Conservation (phyloP, 2,888 invertebrate genomes). For the Drosophila niveifrons region DNA sequence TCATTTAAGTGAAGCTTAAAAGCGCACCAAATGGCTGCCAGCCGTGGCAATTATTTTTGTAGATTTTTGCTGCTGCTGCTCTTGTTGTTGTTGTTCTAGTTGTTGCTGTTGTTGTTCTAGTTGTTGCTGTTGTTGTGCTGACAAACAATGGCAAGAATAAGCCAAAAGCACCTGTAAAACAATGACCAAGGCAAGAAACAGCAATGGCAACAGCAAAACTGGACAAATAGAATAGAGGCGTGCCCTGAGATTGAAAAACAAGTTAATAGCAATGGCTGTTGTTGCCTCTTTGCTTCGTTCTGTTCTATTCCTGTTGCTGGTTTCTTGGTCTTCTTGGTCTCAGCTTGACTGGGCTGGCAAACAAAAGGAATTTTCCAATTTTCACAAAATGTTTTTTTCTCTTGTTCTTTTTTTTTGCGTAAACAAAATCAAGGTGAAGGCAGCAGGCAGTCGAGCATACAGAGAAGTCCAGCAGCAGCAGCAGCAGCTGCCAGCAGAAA, state of each 20-base stretch:
- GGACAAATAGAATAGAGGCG: conserved; percentile 66
- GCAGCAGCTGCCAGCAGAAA: conserved; percentile 5
- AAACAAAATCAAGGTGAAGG: conserved; percentile 67
- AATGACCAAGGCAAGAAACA: conserved; percentile 63
- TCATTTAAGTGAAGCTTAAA: conserved; percentile 81
- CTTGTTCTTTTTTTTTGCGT: too few relatives aligned
- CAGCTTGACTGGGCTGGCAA: conserved; percentile 41
- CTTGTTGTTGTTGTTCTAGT: conserved; percentile 1
- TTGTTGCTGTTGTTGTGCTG: conserved; percentile 25
- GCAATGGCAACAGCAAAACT: conserved; percentile 38
- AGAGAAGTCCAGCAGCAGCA: conserved; percentile 4
- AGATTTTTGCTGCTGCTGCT: conserved; percentile 60
- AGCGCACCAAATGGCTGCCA: conserved; percentile 78
- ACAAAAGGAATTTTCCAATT: conserved; percentile 71
- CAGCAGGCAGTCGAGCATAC: conserved; percentile 6
- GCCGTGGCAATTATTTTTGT: conserved; percentile 80
- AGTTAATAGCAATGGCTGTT: conserved; percentile 72
- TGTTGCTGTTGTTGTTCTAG: conserved; percentile 21
- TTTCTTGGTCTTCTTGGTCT: not conserved
- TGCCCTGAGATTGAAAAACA: conserved; percentile 75
- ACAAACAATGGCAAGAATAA: conserved; percentile 70
- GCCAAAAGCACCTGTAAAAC: conserved; percentile 77
- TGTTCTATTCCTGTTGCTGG: not conserved
- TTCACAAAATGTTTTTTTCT: conserved; percentile 55
- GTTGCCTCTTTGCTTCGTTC: conserved; percentile 6